Evolutionary conservation across 2,113 vertebrate species (phyloP), one percentile per base, ranked within the genome.

Genomic region (Lepidothrix coronata): DNA sequence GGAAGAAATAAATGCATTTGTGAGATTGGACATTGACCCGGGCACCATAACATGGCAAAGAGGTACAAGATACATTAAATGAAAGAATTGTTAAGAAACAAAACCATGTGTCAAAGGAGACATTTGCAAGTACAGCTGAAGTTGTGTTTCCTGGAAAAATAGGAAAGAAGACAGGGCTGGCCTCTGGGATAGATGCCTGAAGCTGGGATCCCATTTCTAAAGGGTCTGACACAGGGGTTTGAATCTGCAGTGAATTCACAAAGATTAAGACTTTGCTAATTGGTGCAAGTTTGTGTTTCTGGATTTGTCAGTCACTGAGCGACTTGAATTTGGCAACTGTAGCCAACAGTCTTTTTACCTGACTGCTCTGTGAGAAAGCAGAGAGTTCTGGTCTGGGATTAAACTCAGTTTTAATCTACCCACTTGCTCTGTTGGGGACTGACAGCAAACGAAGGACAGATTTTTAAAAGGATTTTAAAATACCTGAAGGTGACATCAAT

Each of bases 41-140:
- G 97, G 97, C 88, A 98, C 98, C 15, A 98, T 99, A 93, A 99
- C 99, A 3, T 99, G 99, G 99, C 99, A 99, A 83, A 98, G 99
- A 99, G 99, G 99, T 99, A 98, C 39, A 24, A 28, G 22, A 93
- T 54, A 44, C 13, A 63, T 52, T 85, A 49, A 24, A 15, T n/a
- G 5, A 6, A 52, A 35, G 48, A 46, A 6, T 39, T 76, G 20
- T 4, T 25, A 48, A 71, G 43, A 72, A 62, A 58, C 9, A 35
- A 73, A 76, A 31, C 0, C 0, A 0, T 17, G 12, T 71, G 11
- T 67, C 54, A 41, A 28, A 88, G 55, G 30, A 67, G 52, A 48
- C 3, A 3, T 43, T 93, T 93, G 55, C 24, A 77, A 61, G 35
- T 71, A 72, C 22, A 90, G 13, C 61, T 52, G 57, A 65, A 92